phyloP scores from a whole-genome alignment of 1,140 invertebrate species.

The Trichonephila clavata region DNA sequence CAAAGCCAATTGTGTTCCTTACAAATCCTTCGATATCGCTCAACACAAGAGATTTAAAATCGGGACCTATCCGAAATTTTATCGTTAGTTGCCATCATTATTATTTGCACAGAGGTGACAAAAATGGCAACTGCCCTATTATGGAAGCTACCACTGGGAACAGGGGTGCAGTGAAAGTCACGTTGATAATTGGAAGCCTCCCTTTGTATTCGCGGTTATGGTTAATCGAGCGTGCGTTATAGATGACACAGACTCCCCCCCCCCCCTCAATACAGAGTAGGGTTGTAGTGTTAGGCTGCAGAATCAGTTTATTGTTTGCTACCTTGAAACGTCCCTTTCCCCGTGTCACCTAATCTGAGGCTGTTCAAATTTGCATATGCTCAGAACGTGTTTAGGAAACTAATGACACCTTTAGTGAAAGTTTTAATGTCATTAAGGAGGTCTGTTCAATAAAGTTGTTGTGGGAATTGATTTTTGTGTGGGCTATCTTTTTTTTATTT shows the following conservation, averaged over 20 bases:
- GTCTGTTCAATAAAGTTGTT: neutral
- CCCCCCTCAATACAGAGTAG: neutral
- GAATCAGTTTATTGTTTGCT: slow-evolving; percentile 57
- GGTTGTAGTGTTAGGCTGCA: neutral
- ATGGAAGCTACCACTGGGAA: neutral
- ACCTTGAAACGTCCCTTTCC: slow-evolving; percentile 9
- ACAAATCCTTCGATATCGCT: neutral
- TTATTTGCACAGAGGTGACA: slow-evolving; percentile 28
- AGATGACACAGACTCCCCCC: slow-evolving; percentile 40
- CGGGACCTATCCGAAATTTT: slow-evolving; percentile 8
- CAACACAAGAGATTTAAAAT: neutral
- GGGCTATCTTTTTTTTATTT: neutral
- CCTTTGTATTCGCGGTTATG: slow-evolving; percentile 68
- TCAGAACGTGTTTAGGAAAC: neutral
- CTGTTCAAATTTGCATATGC: neutral
- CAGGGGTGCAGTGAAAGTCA: neutral
- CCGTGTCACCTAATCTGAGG: neutral
- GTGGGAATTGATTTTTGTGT: neutral
- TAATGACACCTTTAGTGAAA: slow-evolving; percentile 16
- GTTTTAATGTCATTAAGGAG: neutral
- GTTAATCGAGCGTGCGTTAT: slow-evolving; percentile 70
- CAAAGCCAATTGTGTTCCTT: too few species aligned
- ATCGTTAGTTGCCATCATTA: slow-evolving; percentile 58
- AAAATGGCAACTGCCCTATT: slow-evolving; percentile 46
- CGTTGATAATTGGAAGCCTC: slow-evolving; percentile 37